Evolutionary conservation across 2,113 vertebrate species (phyloP), one percentile per base, ranked within the genome.

Genomic region (Origma solitaria): DNA sequence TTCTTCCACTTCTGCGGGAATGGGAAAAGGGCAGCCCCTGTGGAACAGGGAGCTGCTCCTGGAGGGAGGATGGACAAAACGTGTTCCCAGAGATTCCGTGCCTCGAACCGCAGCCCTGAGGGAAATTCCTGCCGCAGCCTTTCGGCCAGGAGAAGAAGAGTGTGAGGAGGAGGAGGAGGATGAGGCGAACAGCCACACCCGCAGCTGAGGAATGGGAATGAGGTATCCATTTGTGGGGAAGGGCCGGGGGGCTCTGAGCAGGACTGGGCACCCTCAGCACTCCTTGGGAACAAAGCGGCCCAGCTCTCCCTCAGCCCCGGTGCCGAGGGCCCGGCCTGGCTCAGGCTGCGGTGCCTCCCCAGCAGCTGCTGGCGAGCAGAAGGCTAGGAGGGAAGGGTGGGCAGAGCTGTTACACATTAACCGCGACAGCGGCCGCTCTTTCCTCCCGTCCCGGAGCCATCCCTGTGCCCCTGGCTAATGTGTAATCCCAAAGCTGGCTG

Each of bases 111-210:
- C 37, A 33, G 1, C 2, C 7, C 17, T 25, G 51, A 15, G 69
- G 31, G n/a, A 13, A 47, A 33, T n/a, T 58, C 62, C 56, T 45
- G 22, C 51, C 51, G 4, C 3, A 57, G n/a, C 24, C 4, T 1
- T 44, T 45, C 37, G 24, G 2, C 12, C 22, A n/a, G 42, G 47
- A 62, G n/a, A 50, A 54, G 51, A 24, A 51, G 51, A 44, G 38
- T 0, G 0, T 2, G 49, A 75, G 49, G 65, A 79, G 0, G 4
- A 79, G 0, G 4, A 28, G 0, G 45, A 47, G 0, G 57, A 49
- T 3, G 35, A 56, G 15, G 13, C 15, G 15, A 60, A 19, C 8
- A 58, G 12, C 25, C n/a, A 20, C 1, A 1, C 12, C 35, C 66
- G 31, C 25, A 17, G 22, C 53, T 22, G 58, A 61, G 57, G 56